Conservation (phyloP, 2,113 vertebrate species). For the Coracopsis vasa region DNA sequence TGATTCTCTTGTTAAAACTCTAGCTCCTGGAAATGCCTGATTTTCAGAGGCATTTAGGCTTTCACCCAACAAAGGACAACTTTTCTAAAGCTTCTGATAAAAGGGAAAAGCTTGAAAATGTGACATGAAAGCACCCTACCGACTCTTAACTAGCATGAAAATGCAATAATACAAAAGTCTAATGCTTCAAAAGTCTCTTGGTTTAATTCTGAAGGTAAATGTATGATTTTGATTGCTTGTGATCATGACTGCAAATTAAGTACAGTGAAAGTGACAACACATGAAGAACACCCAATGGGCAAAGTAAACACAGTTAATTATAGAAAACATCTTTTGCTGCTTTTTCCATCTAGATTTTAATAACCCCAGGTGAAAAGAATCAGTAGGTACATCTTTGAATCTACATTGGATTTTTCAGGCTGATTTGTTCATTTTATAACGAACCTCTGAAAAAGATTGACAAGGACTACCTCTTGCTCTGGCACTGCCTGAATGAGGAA, state of each 20-base stretch:
- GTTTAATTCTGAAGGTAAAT: neutral
- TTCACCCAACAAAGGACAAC: neutral
- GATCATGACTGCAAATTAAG: neutral
- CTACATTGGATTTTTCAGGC: neutral
- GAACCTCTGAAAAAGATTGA: neutral
- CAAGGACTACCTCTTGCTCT: neutral
- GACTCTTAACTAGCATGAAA: neutral
- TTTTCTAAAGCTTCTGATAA: neutral
- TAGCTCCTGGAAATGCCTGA: neutral
- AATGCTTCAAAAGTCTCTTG: neutral
- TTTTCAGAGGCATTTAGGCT: neutral
- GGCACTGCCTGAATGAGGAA: neutral
- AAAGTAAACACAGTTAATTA: neutral
- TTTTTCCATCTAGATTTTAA: neutral
- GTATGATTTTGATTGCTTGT: neutral
- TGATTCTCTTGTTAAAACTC: neutral
- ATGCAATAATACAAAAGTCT: constrained; percentile 24
- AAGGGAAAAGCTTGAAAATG: neutral
- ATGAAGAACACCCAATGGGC: neutral
- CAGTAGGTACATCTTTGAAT: neutral
- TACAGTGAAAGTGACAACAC: neutral
- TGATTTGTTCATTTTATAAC: neutral
- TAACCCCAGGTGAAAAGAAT: neutral
- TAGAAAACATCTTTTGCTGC: neutral
- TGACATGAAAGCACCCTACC: neutral